These are phyloP conservation scores for Drosophila robusta DNA, from an alignment of 2,888 invertebrate genomes.

Conservation along the genomic window DNA sequence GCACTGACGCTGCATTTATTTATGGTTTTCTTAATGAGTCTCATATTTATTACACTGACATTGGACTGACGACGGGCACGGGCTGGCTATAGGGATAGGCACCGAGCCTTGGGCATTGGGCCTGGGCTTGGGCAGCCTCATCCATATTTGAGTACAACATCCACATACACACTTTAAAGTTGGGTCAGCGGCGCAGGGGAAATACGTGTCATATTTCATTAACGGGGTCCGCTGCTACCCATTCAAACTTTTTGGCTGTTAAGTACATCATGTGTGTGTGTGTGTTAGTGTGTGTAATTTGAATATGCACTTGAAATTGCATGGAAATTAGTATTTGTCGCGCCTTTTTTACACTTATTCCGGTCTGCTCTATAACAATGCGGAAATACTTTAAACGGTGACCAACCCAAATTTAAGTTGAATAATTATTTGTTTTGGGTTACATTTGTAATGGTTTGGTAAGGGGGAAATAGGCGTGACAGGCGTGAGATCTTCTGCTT, in stretches of 20 bases:
- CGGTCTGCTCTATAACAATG: conserved; percentile 49
- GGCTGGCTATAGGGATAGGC: conserved; percentile 20
- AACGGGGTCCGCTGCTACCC: conserved; percentile 59
- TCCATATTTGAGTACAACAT: conserved; percentile 21
- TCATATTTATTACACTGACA: conserved; percentile 72
- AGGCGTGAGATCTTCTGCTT: not conserved
- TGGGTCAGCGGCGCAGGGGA: conserved; percentile 61
- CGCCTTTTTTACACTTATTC: conserved; percentile 59
- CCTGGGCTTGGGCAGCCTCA: conserved; percentile 13
- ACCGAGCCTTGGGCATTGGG: not conserved
- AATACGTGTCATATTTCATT: conserved; percentile 76
- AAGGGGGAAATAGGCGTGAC: conserved; percentile 33
- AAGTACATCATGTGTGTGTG: conserved; percentile 7
- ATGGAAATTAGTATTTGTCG: conserved; percentile 68
- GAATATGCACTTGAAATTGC: conserved; percentile 77
- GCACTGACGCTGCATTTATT: conserved; percentile 80
- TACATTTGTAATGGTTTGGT: conserved; percentile 41
- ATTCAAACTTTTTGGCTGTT: conserved; percentile 42
- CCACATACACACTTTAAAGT: conserved; percentile 26
- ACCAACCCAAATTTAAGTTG: conserved; percentile 35
- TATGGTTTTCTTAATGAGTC: conserved; percentile 82
- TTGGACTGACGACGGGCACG: conserved; percentile 59
- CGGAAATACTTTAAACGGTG: conserved; percentile 60
- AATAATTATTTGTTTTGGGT: conserved; percentile 60
- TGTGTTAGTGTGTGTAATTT: conserved; percentile 63